phyloP scores from a whole-genome alignment of 1,140 invertebrate genomes.

The Sarcophaga bullata region DNA sequence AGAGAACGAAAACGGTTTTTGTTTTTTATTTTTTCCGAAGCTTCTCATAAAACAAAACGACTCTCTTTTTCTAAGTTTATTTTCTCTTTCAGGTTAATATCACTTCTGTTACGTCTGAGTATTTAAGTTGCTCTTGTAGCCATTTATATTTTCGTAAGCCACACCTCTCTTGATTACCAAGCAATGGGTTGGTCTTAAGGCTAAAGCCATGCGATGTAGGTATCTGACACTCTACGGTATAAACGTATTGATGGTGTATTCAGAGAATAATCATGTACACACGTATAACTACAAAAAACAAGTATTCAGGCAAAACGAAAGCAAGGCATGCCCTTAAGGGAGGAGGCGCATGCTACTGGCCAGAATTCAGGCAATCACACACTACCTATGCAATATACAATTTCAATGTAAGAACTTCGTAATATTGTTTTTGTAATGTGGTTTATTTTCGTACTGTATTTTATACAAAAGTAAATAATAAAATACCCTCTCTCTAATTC shows the following conservation, averaged over 20 bases:
- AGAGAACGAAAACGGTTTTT: too few relatives aligned
- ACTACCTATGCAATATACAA: constrained; percentile 43
- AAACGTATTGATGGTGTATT: too few relatives aligned
- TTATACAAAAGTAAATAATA: constrained; percentile 2
- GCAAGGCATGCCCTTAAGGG: constrained; percentile 59
- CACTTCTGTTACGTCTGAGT: not conserved
- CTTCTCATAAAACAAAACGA: too few relatives aligned
- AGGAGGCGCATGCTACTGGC: constrained; percentile 63
- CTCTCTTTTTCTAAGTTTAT: too few relatives aligned
- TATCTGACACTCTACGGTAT: too few relatives aligned
- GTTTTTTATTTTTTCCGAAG: too few relatives aligned
- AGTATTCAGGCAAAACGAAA: constrained; percentile 40
- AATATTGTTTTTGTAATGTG: not conserved
- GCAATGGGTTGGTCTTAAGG: constrained; percentile 57
- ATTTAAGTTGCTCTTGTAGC: constrained; percentile 46
- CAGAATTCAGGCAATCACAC: constrained; percentile 54
- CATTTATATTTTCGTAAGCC: constrained; percentile 64
- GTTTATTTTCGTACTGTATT: not conserved
- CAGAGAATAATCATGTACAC: too few relatives aligned
- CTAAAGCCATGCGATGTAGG: not conserved
- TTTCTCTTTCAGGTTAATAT: not conserved
- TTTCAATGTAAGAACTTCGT: not conserved
- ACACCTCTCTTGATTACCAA: constrained; percentile 62
- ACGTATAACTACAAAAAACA: not conserved
- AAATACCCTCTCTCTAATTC: too few relatives aligned